Percentiles rank a stretch among this genome's conserved stretches.
phyloP scores from a whole-genome alignment of 2,888 invertebrate species.

The Andrena bucephala region DNA sequence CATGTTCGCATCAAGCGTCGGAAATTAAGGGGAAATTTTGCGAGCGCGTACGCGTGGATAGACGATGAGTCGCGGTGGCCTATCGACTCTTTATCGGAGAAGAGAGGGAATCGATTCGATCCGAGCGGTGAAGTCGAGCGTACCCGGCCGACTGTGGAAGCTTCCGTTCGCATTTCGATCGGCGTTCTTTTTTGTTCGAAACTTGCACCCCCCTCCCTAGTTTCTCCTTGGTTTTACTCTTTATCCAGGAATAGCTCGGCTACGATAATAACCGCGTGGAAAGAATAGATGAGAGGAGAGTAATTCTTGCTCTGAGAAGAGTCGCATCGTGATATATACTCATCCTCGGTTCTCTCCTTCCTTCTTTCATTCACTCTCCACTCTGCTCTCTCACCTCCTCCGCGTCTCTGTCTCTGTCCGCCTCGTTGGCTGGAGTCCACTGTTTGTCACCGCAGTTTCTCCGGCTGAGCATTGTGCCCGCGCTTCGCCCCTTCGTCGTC shows the following conservation, averaged over 20 bases:
- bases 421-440: conserved; percentile 60
- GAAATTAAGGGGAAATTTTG: conserved; percentile 43
- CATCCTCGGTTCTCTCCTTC: conserved; percentile 45
- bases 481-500: conserved; percentile 16
- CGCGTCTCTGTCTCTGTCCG: conserved; percentile 21
- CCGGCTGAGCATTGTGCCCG: conserved; percentile 58
- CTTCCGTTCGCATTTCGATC: conserved; percentile 65
- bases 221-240: conserved; percentile 37
- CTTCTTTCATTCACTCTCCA: conserved; percentile 9
- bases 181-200: conserved; percentile 49
- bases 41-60: neutral
- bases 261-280: conserved; percentile 70
- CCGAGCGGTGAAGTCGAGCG: conserved; percentile 41
- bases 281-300: conserved; percentile 68
- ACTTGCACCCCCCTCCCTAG: conserved; percentile 40
- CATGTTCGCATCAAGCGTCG: neutral
- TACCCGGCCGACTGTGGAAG: conserved; percentile 48
- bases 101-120: conserved; percentile 56
- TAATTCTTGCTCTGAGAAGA: conserved; percentile 66
- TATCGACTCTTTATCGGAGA: conserved; percentile 22
- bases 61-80: neutral
- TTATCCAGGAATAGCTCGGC: conserved; percentile 65
- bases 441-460: conserved; percentile 69
- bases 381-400: conserved; percentile 5
- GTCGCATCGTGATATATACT: conserved; percentile 65